Conservation (phyloP, 2,113 vertebrate genomes). For the Sceloporus undulatus region DNA sequence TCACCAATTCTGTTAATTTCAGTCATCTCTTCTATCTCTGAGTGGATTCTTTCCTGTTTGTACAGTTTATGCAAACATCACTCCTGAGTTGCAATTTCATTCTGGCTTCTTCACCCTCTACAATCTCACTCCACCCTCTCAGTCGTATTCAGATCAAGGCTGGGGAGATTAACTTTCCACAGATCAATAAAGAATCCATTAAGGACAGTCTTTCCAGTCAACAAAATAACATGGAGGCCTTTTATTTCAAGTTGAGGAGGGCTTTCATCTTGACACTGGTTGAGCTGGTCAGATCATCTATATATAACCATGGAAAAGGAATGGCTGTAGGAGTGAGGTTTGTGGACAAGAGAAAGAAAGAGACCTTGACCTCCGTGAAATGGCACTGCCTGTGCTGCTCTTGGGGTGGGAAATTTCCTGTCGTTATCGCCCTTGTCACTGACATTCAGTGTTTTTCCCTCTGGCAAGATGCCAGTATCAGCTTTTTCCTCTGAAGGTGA, state of each 20-base stretch:
- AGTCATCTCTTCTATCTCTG: background rate
- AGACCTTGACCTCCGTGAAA: background rate
- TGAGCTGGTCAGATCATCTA: background rate
- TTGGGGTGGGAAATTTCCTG: background rate
- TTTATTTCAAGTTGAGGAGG: background rate
- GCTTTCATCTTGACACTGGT: background rate
- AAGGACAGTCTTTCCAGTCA: background rate
- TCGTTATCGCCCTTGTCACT: conserved; percentile 19
- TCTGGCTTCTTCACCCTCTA: background rate
- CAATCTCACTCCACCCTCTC: background rate
- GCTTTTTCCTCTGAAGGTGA: conserved; percentile 9
- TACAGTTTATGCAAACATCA: background rate
- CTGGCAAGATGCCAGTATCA: conserved; percentile 11
- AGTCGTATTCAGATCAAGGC: background rate
- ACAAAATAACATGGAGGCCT: conserved; percentile 1
- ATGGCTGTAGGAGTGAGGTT: background rate
- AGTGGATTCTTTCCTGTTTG: background rate
- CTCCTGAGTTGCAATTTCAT: background rate
- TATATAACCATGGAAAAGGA: background rate
- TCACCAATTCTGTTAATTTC: background rate
- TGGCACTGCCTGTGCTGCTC: conserved; percentile 1
- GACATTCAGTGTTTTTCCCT: conserved; percentile 21
- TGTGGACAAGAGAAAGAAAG: background rate
- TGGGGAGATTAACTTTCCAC: background rate
- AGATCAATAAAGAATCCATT: background rate